Base-by-base conservation (phyloP, 2,888 invertebrate genomes). In the Drosophila macrospina region DNA sequence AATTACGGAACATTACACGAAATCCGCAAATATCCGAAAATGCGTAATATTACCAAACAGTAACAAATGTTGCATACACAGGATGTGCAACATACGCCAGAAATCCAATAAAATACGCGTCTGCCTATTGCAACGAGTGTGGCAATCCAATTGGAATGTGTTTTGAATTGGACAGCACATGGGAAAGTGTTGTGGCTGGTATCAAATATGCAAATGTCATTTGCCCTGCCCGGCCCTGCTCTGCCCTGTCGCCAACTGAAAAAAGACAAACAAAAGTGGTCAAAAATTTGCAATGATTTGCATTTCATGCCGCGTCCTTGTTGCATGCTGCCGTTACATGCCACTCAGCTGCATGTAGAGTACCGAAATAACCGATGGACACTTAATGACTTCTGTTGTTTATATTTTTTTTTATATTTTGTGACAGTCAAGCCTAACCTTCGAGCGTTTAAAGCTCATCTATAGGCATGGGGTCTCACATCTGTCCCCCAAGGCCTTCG, bases 31-130 rank as follows among this genome's bases (percentile, higher is more conserved):
- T 15, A 48, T 30, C 39, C 20, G 55, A 74, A 57, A 59, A 60
- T 68, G 44, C 47, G 55, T 44, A 8, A 42, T 59, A 64, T 47
- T 71, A 37, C 36, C 70, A 63, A 61, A 34, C 28, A 7, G 44
- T 37, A 54, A 11, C 32, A 16, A 42, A 15, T 48, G 50, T 13
- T 8, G 1, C 45, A 28, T 10, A 8, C 32, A 10, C 10, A 10
- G 11, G 11, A 32, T 3, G 32, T 16, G 6, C 8, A 11, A 4
- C 45, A 32, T 13, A 6, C 10, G 24, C 57, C 13, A n/a, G 42
- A 69, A 79, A 84, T 68, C 60, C 72, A 65, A 75, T 81, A 74
- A 74, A 60, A 64, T 48, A 11, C 54, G 26, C 34, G 20, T 8
- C 42, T 13, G 20, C 30, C 37, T 6, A 24, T 48, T 47, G 34